Percentiles rank a stretch among this genome's conserved stretches.
phyloP scores from a whole-genome alignment of 2,113 vertebrate species.

The Tetrax tetrax region DNA sequence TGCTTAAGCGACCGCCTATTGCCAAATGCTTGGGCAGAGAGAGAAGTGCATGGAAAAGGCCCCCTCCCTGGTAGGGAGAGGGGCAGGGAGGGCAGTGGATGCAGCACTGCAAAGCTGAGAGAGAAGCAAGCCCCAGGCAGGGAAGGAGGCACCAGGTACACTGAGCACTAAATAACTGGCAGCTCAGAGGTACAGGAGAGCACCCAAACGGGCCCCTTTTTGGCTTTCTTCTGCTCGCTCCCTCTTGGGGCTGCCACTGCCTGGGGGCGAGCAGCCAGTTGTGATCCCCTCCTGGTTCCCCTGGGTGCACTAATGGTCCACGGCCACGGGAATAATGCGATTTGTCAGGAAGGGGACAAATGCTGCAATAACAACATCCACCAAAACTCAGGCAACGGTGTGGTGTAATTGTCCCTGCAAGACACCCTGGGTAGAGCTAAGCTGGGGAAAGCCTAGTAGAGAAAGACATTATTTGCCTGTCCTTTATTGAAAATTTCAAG shows the following conservation, averaged over 20 bases:
- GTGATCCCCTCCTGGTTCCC: constrained; percentile 41
- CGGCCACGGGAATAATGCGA: constrained; percentile 62
- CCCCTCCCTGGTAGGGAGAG: not conserved
- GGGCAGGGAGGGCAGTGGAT: not conserved
- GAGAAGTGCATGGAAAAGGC: not conserved
- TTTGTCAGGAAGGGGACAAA: constrained; percentile 79
- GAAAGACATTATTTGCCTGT: constrained; percentile 70
- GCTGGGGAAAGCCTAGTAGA: not conserved
- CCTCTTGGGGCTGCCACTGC: not conserved
- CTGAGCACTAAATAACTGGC: not conserved
- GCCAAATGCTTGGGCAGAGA: not conserved
- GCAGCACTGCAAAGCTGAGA: constrained; percentile 12
- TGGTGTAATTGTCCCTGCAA: constrained; percentile 67
- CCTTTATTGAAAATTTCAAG: constrained; percentile 77
- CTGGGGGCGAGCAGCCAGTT: constrained; percentile 25
- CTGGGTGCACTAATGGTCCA: constrained; percentile 51
- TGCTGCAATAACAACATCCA: constrained; percentile 72
- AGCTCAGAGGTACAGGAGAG: constrained; percentile 24
- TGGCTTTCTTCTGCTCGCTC: not conserved
- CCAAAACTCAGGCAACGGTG: constrained; percentile 1
- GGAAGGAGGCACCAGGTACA: constrained; percentile 28
- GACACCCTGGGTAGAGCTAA: constrained; percentile 28
- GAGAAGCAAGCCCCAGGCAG: constrained; percentile 15
- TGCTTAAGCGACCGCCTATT: not conserved
- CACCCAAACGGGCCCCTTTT: not conserved